These are phyloP conservation scores for Phengaris arion DNA, from an alignment of 2,888 invertebrate genomes.

Conservation along the genomic window DNA sequence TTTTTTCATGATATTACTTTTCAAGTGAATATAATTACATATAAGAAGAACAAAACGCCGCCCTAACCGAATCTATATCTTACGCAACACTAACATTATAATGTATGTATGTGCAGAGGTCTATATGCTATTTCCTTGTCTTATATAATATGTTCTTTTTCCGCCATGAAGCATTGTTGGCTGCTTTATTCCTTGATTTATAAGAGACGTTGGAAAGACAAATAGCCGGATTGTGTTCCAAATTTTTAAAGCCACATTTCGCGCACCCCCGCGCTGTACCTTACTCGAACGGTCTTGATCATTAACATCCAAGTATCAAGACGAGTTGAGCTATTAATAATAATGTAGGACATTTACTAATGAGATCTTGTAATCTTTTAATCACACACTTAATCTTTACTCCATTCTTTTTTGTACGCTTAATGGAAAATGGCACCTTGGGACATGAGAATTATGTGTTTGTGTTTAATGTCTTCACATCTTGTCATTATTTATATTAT, in stretches of 20 bases:
- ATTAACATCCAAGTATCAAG: slow-evolving; percentile 27
- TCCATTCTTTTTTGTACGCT: not conserved
- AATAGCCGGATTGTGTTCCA: slow-evolving; percentile 89
- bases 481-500: not conserved
- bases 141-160: slow-evolving; percentile 75
- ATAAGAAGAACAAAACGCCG: slow-evolving; percentile 31
- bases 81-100: slow-evolving; percentile 73
- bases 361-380: slow-evolving; percentile 10
- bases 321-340: slow-evolving; percentile 18
- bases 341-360: slow-evolving; percentile 18
- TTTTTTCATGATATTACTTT: not conserved
- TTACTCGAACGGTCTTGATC: slow-evolving; percentile 58
- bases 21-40: not conserved
- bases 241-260: slow-evolving; percentile 89
- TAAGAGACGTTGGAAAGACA: slow-evolving; percentile 86
- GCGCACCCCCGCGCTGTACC: slow-evolving; percentile 71
- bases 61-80: slow-evolving; percentile 49
- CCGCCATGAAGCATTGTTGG: slow-evolving; percentile 81
- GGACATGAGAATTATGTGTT: not conserved
- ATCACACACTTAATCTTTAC: slow-evolving; percentile 21
- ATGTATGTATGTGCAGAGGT: slow-evolving; percentile 67
- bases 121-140: slow-evolving; percentile 76
- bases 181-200: slow-evolving; percentile 85
- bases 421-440: slow-evolving; percentile 20
- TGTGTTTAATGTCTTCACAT: slow-evolving; percentile 14